Evolutionary conservation across 1,140 invertebrate species (phyloP).

Genomic region (Diachasma alloeum): DNA sequence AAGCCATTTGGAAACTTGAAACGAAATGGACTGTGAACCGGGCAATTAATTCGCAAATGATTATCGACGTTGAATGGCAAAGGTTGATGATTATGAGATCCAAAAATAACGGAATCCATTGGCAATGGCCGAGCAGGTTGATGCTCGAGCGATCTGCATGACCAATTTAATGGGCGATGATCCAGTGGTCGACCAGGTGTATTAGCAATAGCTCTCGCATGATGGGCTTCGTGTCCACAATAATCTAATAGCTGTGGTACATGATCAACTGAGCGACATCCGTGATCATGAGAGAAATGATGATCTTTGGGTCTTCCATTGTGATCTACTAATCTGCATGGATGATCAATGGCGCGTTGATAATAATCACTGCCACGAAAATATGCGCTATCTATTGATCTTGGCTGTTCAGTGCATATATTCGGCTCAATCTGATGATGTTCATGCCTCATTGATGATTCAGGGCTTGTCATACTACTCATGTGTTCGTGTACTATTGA

Average conservation of each 20-base stretch:
- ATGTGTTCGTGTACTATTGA: constrained; percentile 36
- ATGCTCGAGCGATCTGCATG: constrained; percentile 60
- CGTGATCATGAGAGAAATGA: constrained; percentile 51
- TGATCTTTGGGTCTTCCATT: constrained; percentile 54
- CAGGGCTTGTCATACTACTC: constrained; percentile 46
- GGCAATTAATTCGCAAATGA: constrained; percentile 65
- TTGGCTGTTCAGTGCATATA: constrained; percentile 49
- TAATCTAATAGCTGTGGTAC: constrained; percentile 53
- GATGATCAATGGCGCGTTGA: constrained; percentile 52
- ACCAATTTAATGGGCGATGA: constrained; percentile 52
- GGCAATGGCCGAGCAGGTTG: constrained; percentile 52
- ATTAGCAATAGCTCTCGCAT: constrained; percentile 34
- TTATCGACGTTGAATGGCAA: constrained; percentile 50
- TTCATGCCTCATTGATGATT: constrained; percentile 44
- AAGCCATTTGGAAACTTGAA: constrained; percentile 70
- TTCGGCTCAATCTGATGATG: constrained; percentile 35
- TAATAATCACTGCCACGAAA: constrained; percentile 44
- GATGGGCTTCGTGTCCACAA: constrained; percentile 44
- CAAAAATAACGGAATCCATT: constrained; percentile 60
- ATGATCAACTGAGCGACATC: constrained; percentile 57
- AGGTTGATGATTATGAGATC: constrained; percentile 53
- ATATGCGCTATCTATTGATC: constrained; percentile 34
- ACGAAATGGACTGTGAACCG: constrained; percentile 72
- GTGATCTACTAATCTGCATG: constrained; percentile 57
- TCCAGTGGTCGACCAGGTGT: background rate